Base-by-base conservation (phyloP, 2,113 vertebrate genomes). In the Larimichthys crocea region DNA sequence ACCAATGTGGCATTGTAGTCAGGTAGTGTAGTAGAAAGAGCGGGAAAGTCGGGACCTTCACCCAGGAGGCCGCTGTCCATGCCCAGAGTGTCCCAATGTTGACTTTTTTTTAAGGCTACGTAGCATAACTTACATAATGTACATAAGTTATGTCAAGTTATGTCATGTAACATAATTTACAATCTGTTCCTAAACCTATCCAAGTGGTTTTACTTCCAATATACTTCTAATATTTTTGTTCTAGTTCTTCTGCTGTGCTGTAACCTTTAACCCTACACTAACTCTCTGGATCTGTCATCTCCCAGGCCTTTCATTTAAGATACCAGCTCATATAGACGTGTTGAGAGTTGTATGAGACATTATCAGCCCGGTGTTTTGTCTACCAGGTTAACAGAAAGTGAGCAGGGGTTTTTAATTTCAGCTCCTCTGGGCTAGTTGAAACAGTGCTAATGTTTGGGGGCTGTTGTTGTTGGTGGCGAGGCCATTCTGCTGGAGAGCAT, bases 401-500 rank as follows among this genome's bases (percentile, higher is more conserved):
- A 76, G 24, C 4, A 56, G 17, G 40, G 35, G 7, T 40, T 40
- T 26, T 55, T 75, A 2, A 22, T 17, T 22, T 17, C 2, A 3
- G 52, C 40, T 31, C 20, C 52, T 48, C 19, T 4, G 6, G 65
- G 48, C 48, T 19, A 15, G 6, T 1, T 56, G 10, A 55, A 20
- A 77, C 52, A 59, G 53, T 49, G 26, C 40, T 19, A 7, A 59
- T 68, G 49, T 42, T 20, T 20, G 9, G 29, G 55, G 52, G 29
- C 44, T 65, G 53, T 64, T 49, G 56, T 49, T 26, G 53, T 24
- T 24, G 40, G 14, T 11, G 4, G 52, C 29, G 17, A 3, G 31
- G 61, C 46, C 17, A 26, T 67, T 59, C 22, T 62, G 22, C 53
- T 77, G 55, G 66, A 81, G 76, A 80, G 75, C 82, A 76, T 86